Evolutionary conservation across 1,140 invertebrate species (phyloP).

Genomic region (Brachionus calyciflorus): DNA sequence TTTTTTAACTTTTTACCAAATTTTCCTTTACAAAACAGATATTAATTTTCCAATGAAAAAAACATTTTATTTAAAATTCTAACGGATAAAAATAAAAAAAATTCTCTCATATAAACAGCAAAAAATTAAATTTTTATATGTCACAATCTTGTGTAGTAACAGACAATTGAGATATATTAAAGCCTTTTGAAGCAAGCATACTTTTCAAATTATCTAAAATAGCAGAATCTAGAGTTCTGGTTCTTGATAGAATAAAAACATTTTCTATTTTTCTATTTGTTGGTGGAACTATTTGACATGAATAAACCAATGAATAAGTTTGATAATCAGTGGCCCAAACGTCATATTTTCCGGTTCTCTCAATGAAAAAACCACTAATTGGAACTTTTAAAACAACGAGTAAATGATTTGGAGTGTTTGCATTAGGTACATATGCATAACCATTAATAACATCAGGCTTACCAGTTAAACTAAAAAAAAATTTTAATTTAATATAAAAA

Average conservation of each 20-base stretch:
- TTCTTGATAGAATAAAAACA: conserved; percentile 33
- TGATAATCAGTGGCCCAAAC: conserved; percentile 37
- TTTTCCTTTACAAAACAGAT: no score
- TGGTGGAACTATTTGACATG: conserved; percentile 11
- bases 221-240: not conserved
- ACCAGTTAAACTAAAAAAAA: not conserved
- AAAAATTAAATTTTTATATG: not conserved
- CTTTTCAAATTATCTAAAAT: not conserved
- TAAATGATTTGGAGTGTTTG: conserved; percentile 26
- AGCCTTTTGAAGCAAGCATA: conserved; percentile 6
- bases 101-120: not conserved
- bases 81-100: no score
- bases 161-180: conserved; percentile 2
- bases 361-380: conserved; percentile 37
- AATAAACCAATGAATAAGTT: conserved; percentile 41
- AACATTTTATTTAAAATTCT: no score
- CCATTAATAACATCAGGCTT: not conserved
- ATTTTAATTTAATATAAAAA: not conserved
- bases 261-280: conserved; percentile 32
- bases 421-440: conserved; percentile 30
- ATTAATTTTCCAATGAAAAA: no score
- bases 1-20: no score
- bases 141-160: conserved; percentile 33
- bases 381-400: conserved; percentile 18
- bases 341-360: conserved; percentile 38